These are phyloP conservation scores for Takifugu ocellatus DNA, from an alignment of 2,797 vertebrate species.

Conservation along the genomic window DNA sequence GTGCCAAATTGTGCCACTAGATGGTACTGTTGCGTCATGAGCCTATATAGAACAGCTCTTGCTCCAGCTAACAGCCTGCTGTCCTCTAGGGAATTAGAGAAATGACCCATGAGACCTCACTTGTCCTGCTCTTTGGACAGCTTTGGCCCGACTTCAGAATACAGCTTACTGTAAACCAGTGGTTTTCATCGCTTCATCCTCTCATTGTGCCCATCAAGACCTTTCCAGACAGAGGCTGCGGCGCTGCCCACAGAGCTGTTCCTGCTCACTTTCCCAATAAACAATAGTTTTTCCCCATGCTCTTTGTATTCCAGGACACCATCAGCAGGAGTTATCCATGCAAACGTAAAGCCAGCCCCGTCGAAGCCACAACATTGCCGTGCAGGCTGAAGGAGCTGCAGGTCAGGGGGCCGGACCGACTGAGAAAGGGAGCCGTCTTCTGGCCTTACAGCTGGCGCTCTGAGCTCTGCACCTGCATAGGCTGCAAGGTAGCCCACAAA, in stretches of 20 bases:
- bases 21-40: conserved; percentile 52
- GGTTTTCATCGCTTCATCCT: conserved; percentile 50
- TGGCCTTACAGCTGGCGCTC: conserved; percentile 89
- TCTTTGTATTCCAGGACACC: conserved; percentile 38
- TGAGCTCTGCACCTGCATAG: conserved; percentile 85
- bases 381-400: conserved; percentile 83
- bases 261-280: not conserved
- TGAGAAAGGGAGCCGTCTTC: conserved; percentile 81
- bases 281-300: too few species aligned
- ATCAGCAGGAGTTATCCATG: conserved; percentile 29
- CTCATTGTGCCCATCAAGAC: conserved; percentile 23
- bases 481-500: conserved; percentile 80
- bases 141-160: conserved; percentile 54
- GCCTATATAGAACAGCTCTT: conserved; percentile 20
- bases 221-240: conserved; percentile 24
- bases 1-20: conserved; percentile 52
- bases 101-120: conserved; percentile 64
- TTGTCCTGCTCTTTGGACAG: conserved; percentile 46
- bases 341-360: conserved; percentile 47
- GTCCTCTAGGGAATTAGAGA: conserved; percentile 63
- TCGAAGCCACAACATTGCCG: conserved; percentile 2
- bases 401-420: conserved; percentile 56
- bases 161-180: conserved; percentile 63
- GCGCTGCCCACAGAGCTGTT: conserved; percentile 7
- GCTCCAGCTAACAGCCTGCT: conserved; percentile 7